Base-by-base conservation (phyloP, 2,113 vertebrate species). In the Oncorhynchus kisutch region DNA sequence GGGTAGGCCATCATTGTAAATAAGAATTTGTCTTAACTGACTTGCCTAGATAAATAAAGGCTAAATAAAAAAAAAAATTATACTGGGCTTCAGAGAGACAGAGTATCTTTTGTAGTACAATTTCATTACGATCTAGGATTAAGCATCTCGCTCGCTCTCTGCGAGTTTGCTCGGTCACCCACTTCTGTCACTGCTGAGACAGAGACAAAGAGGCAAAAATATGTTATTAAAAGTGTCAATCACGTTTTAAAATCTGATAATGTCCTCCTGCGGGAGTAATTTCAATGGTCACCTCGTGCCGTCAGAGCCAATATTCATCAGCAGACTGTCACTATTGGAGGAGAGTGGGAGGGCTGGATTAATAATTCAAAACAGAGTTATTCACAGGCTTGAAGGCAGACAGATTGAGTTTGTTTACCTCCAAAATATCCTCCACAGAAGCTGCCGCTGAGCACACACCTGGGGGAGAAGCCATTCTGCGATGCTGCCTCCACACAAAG, bases 71-170 rank as follows among this genome's bases (percentile, higher is more conserved):
- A 82, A 71, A 7, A 73, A 34, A 6, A 34, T 34, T 7, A 45
- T 45, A 45, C 39, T 73, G 76, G 79, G 85, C 81, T 90, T 84
- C 91, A 69, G 81, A 76, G 87, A 86, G 83, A 85, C 76, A 75
- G 76, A 86, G 75, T 75, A 81, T 88, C 88, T 88, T 75, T 84
- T 69, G 82, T 78, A 81, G 86, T 82, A 84, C 67, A 88, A 76
- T 88, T 85, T 88, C 87, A 92, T 92, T 91, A 88, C 86, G 88
- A 91, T 91, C 85, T 27, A 81, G 70, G 80, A 85, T 85, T 82
- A 90, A 90, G 81, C 83, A 67, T 80, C 80, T 71, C 72, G 60
- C 68, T 83, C 67, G 22, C 51, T 12, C 75, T 60, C 72, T 82
- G 82, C 71, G 67, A 86, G 83, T 82, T 79, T 29, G 72, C 66